Conservation (phyloP, 2,113 vertebrate species). For the Erythrolamprus reginae region DNA sequence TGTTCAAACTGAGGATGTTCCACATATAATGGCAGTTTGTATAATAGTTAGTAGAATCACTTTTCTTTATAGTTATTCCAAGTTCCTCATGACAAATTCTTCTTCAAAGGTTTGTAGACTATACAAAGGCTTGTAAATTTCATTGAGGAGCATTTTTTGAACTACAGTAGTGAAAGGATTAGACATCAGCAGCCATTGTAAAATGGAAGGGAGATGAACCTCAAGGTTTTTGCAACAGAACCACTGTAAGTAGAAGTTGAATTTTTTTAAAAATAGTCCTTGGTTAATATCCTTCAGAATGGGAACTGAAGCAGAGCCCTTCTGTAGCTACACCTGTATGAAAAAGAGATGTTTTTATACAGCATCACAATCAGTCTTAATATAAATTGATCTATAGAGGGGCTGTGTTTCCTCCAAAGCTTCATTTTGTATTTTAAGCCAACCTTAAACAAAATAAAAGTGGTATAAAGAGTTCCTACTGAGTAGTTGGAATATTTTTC, state of each 20-base stretch:
- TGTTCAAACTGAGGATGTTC: background rate
- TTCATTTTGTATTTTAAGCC: background rate
- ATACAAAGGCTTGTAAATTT: background rate
- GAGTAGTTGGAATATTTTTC: background rate
- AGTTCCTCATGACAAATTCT: background rate
- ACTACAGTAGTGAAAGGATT: background rate
- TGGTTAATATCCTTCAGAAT: background rate
- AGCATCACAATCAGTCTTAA: background rate
- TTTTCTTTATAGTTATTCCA: background rate
- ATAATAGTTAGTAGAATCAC: background rate
- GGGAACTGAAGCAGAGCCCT: background rate
- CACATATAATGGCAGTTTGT: background rate
- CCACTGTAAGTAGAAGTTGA: background rate
- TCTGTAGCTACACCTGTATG: background rate
- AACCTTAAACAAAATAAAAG: background rate
- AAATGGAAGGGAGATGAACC: background rate
- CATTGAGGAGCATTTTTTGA: background rate
- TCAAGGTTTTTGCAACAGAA: background rate
- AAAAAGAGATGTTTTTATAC: background rate
- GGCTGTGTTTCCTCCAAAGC: background rate
- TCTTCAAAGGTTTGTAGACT: background rate
- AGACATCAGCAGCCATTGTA: background rate
- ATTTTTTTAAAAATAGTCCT: background rate
- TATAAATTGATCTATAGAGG: background rate
- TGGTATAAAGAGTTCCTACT: background rate